These are phyloP conservation scores for Engystomops pustulosus DNA, from an alignment of 2,113 vertebrate species.

Conservation along the genomic window DNA sequence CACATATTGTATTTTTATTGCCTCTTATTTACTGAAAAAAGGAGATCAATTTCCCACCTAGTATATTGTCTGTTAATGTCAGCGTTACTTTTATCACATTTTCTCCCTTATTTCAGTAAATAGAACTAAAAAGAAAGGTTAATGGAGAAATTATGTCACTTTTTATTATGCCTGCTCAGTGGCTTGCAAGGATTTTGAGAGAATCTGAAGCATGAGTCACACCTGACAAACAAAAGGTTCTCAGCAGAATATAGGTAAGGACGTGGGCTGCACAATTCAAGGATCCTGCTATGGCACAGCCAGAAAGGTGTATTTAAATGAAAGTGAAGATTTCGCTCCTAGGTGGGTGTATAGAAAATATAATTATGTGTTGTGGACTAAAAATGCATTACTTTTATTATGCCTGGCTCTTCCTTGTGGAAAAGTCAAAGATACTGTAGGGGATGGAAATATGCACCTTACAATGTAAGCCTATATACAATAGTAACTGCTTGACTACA, in stretches of 20 bases:
- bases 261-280: conserved; percentile 29
- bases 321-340: conserved; percentile 11
- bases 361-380: background rate
- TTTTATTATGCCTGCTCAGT: conserved; percentile 13
- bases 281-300: conserved; percentile 18
- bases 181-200: background rate
- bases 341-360: conserved; percentile 16
- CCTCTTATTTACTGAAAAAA: background rate
- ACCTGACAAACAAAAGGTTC: conserved; percentile 33
- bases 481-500: too few species aligned
- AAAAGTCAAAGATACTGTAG: background rate
- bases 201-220: conserved; percentile 32
- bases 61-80: background rate
- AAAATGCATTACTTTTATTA: background rate
- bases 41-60: background rate
- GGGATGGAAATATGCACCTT: too few species aligned
- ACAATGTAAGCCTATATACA: too few species aligned
- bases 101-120: background rate
- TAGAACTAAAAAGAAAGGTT: conserved; percentile 30
- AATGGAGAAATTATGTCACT: conserved; percentile 32
- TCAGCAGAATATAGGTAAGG: background rate
- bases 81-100: background rate
- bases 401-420: background rate
- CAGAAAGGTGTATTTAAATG: background rate
- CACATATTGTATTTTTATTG: background rate